phyloP scores from a whole-genome alignment of 2,888 invertebrate genomes.

The Phyllotreta striolata region DNA sequence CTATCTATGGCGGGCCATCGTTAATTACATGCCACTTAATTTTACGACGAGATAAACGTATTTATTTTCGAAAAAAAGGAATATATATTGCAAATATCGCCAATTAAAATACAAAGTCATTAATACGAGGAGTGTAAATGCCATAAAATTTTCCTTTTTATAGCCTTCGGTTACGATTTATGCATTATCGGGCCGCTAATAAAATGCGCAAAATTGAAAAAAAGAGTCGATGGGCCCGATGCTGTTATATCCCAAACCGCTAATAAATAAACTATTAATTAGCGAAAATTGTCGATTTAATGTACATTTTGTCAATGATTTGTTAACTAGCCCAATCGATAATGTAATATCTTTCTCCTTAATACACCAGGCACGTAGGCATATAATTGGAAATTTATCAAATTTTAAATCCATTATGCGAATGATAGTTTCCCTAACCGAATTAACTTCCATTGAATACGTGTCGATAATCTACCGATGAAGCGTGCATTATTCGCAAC shows the following conservation, averaged over 20 bases:
- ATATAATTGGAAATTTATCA: too few species aligned
- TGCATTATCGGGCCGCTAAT: slow-evolving; percentile 2
- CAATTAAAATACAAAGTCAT: slow-evolving; percentile 29
- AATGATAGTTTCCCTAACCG: too few species aligned
- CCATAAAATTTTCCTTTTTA: slow-evolving; percentile 26
- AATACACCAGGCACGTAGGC: too few species aligned
- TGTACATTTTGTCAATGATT: too few species aligned
- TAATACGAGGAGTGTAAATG: slow-evolving; percentile 18
- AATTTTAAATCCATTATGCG: too few species aligned
- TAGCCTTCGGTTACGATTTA: slow-evolving; percentile 19
- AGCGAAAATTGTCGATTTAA: too few species aligned
- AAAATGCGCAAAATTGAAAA: background rate
- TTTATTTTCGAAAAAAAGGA: slow-evolving; percentile 7
- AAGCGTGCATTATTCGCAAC: slow-evolving; percentile 42
- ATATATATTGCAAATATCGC: slow-evolving; percentile 7
- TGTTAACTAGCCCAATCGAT: too few species aligned
- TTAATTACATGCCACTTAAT: slow-evolving; percentile 18
- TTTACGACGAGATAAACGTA: slow-evolving; percentile 17
- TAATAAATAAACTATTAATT: too few species aligned
- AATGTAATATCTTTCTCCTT: too few species aligned
- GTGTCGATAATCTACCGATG: slow-evolving; percentile 30
- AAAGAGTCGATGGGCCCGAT: too few species aligned
- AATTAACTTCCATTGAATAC: too few species aligned
- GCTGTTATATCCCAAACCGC: too few species aligned
- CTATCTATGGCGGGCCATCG: slow-evolving; percentile 2